Evolutionary conservation across 2,888 invertebrate genomes (phyloP).

Genomic region (Tubulanus polymorphus): DNA sequence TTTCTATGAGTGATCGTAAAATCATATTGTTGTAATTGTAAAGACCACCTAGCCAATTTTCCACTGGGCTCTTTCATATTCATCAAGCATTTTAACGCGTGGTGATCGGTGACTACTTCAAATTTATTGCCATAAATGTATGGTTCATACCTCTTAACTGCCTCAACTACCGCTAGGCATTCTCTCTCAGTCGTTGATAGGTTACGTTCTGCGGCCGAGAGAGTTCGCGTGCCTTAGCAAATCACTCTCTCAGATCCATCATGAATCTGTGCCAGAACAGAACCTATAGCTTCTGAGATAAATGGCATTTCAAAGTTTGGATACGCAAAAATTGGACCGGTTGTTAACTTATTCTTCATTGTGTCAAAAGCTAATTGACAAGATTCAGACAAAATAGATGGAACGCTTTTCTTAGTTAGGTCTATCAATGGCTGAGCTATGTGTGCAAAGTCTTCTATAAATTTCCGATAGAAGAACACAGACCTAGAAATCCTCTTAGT

Average conservation of each 20-base stretch:
- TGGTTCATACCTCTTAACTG: background rate
- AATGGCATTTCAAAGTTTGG: background rate
- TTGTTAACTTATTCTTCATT: conserved; percentile 3
- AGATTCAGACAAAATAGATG: conserved; percentile 3
- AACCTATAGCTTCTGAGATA: conserved; percentile 6
- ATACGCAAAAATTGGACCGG: conserved; percentile 4
- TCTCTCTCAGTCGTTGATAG: background rate
- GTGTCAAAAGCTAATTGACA: conserved; percentile 3
- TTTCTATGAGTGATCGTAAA: background rate
- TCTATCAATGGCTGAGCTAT: background rate
- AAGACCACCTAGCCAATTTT: background rate
- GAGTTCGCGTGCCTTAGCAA: background rate
- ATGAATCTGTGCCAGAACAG: background rate
- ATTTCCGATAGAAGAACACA: background rate
- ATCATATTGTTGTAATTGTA: background rate
- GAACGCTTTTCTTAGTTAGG: conserved; percentile 1
- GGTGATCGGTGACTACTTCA: background rate
- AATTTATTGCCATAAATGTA: background rate
- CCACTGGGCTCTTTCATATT: background rate
- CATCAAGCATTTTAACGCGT: background rate
- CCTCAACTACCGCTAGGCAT: background rate
- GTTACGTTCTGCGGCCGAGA: background rate
- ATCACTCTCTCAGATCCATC: background rate
- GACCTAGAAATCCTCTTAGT: background rate
- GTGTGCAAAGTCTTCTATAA: background rate